phyloP scores from a whole-genome alignment of 2,888 invertebrate genomes.

The Eretmocerus hayati region DNA sequence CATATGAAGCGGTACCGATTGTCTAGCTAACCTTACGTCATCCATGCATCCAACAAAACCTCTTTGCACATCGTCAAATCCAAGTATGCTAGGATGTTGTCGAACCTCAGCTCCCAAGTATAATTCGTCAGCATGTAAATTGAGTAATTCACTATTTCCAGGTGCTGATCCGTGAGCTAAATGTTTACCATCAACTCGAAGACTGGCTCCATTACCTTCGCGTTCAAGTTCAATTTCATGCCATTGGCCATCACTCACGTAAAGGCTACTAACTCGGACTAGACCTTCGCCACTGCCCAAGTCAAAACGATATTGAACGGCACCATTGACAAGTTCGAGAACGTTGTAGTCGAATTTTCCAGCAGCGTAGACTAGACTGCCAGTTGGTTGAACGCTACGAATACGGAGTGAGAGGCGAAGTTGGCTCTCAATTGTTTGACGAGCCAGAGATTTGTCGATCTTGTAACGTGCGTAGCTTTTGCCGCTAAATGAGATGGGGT shows the following conservation, averaged over 20 bases:
- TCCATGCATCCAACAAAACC: conserved; percentile 92
- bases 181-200: conserved; percentile 71
- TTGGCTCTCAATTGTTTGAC: conserved; percentile 72
- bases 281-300: conserved; percentile 85
- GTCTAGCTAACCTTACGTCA: conserved; percentile 71
- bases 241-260: conserved; percentile 80
- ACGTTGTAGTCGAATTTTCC: conserved; percentile 86
- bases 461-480: conserved; percentile 69
- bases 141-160: conserved; percentile 74
- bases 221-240: conserved; percentile 74
- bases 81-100: conserved; percentile 65
- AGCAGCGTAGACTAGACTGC: conserved; percentile 76
- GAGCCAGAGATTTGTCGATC: conserved; percentile 58
- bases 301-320: conserved; percentile 84
- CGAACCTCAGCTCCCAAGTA: conserved; percentile 79
- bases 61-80: conserved; percentile 67
- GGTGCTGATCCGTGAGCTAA: conserved; percentile 71
- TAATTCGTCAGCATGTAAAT: conserved; percentile 75
- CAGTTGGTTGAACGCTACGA: conserved; percentile 75
- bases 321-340: conserved; percentile 79
- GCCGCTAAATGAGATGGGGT: conserved; percentile 72
- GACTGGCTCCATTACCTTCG: conserved; percentile 69
- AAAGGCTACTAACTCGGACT: conserved; percentile 68
- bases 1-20: conserved; percentile 67
- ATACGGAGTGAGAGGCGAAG: conserved; percentile 72